Conservation (phyloP, 2,888 invertebrate species). For the Apotomis betuletana region DNA sequence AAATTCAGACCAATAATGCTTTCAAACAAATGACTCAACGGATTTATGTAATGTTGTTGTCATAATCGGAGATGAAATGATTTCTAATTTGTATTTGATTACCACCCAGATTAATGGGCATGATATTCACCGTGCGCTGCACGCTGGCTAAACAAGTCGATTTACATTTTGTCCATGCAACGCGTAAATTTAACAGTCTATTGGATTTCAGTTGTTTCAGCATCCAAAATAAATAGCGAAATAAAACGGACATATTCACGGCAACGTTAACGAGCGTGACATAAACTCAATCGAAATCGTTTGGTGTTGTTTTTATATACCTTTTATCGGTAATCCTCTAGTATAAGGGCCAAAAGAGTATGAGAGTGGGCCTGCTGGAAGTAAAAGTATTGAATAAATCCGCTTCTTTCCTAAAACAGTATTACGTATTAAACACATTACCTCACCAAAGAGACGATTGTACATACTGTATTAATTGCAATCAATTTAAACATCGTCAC, state of each 20-base stretch:
- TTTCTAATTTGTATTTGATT: conserved; percentile 4
- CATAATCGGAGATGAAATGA: neutral
- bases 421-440: conserved; percentile 31
- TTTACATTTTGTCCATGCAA: conserved; percentile 20
- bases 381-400: conserved; percentile 42
- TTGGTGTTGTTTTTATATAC: conserved; percentile 11
- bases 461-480: neutral
- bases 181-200: conserved; percentile 28
- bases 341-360: conserved; percentile 21
- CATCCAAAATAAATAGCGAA: conserved; percentile 29
- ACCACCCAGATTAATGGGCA: neutral
- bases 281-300: conserved; percentile 30
- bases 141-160: conserved; percentile 3
- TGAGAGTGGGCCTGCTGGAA: conserved; percentile 41
- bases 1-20: too few species aligned
- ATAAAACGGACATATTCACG: conserved; percentile 27
- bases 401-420: conserved; percentile 53
- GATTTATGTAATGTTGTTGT: too few species aligned
- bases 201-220: conserved; percentile 30
- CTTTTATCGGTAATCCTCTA: conserved; percentile 24
- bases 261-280: conserved; percentile 31
- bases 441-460: too few species aligned
- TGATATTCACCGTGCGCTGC: neutral
- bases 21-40: too few species aligned
- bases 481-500: neutral